Conservation (phyloP, 2,888 invertebrate genomes). For the Pseudolycoriella hygida region DNA sequence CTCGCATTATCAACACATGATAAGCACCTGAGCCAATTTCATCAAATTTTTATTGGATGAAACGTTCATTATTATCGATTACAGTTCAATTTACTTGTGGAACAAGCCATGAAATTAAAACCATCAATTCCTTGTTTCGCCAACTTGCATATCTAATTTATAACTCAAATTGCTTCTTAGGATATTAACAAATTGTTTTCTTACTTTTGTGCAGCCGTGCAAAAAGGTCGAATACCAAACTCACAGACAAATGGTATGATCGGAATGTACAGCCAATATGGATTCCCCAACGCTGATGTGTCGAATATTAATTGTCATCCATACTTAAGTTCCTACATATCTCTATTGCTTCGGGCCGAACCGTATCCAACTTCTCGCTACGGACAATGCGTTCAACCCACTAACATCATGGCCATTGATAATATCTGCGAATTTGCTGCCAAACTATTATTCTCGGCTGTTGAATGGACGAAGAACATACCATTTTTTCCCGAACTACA, state of each 20-base stretch:
- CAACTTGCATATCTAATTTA: constrained; percentile 3
- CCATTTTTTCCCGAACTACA: constrained; percentile 96
- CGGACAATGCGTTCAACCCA: constrained; percentile 87
- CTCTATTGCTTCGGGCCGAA: constrained; percentile 83
- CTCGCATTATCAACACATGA: no score
- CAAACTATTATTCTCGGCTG: constrained; percentile 84
- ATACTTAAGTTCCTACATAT: constrained; percentile 92
- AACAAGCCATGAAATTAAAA: constrained; percentile 1
- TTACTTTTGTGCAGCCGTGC: constrained; percentile 75
- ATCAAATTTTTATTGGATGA: no score
- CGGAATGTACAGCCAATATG: constrained; percentile 74
- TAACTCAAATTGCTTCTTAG: no score
- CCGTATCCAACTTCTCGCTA: constrained; percentile 91
- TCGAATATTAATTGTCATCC: constrained; percentile 76
- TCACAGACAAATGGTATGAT: constrained; percentile 69
- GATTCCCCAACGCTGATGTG: constrained; percentile 75
- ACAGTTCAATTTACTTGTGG: not conserved
- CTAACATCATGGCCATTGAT: constrained; percentile 96
- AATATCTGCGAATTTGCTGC: constrained; percentile 96
- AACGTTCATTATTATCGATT: not conserved
- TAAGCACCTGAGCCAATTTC: no score
- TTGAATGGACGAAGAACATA: constrained; percentile 96
- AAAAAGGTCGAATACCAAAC: constrained; percentile 90
- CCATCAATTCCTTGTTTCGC: not conserved
- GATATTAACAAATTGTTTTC: constrained; percentile 11